Base-by-base conservation (phyloP, 2,113 vertebrate species). In the Rhinogobius similis region DNA sequence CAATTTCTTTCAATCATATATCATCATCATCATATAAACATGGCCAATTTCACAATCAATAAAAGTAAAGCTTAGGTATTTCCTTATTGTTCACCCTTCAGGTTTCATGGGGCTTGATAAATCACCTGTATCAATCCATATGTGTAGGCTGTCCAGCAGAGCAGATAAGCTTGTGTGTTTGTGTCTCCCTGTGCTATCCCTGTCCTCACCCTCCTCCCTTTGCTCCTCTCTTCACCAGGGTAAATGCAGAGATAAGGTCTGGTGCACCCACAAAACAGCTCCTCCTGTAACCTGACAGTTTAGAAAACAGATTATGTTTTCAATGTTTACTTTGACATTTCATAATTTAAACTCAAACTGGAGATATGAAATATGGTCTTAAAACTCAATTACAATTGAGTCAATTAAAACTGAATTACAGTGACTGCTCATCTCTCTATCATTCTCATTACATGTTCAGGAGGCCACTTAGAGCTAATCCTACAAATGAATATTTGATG, bases 401-500 rank as follows among this genome's bases (percentile, higher is more conserved):
- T 13, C 13, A n/a, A n/a, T n/a, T n/a, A n/a, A n/a, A n/a, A n/a
- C 29, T 61, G 5, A n/a, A n/a, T 16, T 14, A 11, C 29, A 38
- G 58, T 36, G 58, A 38, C 58, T n/a, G 10, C 58, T 38, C 58
- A 10, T n/a, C 18, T 10, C 27, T n/a, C 7, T 12, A 4, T 52
- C 46, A 36, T n/a, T 16, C 24, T 43, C 50, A 29, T 9, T 0
- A 20, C 50, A 32, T 55, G 69, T 73, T 58, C 14, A 73, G 62
- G 43, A 21, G 46, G n/a, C 8, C 53, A 38, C 53, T 27, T 24
- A 53, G 62, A 65, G 64, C 68, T 64, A 44, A 73, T 59, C 65
- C 23, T 41, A n/a, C 38, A 32, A 62, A 65, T 78, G 48, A 64
- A 78, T 62, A 73, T 65, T 72, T 64, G 18, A 83, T 72, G 62